Base-by-base conservation (phyloP, 1,140 invertebrate genomes). In the Hycleus cichorii region DNA sequence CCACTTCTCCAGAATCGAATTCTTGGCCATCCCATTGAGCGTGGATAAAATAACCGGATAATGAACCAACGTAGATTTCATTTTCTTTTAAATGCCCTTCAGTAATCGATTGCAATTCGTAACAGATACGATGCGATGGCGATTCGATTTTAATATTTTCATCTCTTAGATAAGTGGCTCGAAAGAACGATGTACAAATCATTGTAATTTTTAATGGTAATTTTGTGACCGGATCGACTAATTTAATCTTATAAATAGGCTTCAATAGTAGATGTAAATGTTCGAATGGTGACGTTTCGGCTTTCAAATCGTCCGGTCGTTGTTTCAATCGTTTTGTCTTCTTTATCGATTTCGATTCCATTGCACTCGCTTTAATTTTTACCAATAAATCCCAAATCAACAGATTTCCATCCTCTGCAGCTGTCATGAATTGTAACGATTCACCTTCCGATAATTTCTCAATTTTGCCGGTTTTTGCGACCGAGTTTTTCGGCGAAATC, bases 321-420 rank as follows among this genome's bases (percentile, higher is more conserved):
- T 71, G 74, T 47, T 66, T 68, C 42, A 78, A 66, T 64, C 79
- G 71, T 62, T 73, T 74, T 0, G 75, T 73, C 67, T 75, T 78
- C 64, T 77, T 76, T 45, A 75, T 75, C 0, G 70, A 72, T 67
- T 77, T 75, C 58, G 75, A 75, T 40, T 71, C 69, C 9, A 69
- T 72, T 1, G 75, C 64, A 61, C 74, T 70, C 59, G 76, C 69
- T 10, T 72, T 63, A 3, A 77, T 77, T 55, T 67, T 68, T 38
- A 64, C 61, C 4, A 67, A 78, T 40, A 89, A 72, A 74, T 88
- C 82, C 87, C 87, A 90, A 66, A 87, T 82, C 56, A 82, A 77
- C 38, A 89, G 76, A 7, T 72, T 78, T 4, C 86, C 86, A 66
- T 89, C 86, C 59, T 81, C 73, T 49, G 82, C 80, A 46, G 79